Base-by-base conservation (phyloP, 30 jellyfish, hydroid and myxozoan genomes). In the Hydra vulgaris region DNA sequence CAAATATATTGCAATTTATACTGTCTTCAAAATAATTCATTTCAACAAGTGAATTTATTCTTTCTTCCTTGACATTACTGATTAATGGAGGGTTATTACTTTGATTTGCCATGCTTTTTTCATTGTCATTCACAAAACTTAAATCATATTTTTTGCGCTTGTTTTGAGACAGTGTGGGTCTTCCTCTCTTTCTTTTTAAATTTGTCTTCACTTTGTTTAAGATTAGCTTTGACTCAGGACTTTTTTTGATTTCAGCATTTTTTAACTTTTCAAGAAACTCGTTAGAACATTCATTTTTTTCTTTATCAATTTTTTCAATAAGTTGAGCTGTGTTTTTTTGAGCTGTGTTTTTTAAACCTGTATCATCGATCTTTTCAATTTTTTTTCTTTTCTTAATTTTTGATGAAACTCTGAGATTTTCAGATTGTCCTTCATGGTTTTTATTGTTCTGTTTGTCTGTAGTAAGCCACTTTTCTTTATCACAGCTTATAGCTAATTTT, bases 1-100 rank as follows among this genome's bases (percentile, higher is more conserved):
- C 85, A 78, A 78, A 78, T 17, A 7, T 23, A 54, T 77, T 80
- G 16, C 8, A 68, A 68, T 68, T 68, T 3, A n/a, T 5, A 15
- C 15, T 23, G 26, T 68, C 16, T 3, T 68, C 75, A 3, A 23
- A n/a, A 68, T n/a, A 16, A 68, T 3, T 68, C 15, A 1, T 68
- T 68, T 68, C 27, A 4, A n/a, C 15, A 68, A 68, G 16, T 23
- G 75, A n/a, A 68, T 15, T 68, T 3, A 12, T 12, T 3, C 12
- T 12, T 40, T 40, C 12, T 40, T 40, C 12, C 12, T 40, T 12
- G 5, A 40, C 12, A 5, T 40, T 5, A 40, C n/a, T n/a, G n/a
- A 40, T 40, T 40, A 3, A 5, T 12, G 12, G 61, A 40, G 61
- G 61, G 12, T 12, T 40, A 40, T 40, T 40, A 40, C 12, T 40